Base-by-base conservation (phyloP, 2,113 vertebrate genomes). In the Eudyptes chrysolophus region DNA sequence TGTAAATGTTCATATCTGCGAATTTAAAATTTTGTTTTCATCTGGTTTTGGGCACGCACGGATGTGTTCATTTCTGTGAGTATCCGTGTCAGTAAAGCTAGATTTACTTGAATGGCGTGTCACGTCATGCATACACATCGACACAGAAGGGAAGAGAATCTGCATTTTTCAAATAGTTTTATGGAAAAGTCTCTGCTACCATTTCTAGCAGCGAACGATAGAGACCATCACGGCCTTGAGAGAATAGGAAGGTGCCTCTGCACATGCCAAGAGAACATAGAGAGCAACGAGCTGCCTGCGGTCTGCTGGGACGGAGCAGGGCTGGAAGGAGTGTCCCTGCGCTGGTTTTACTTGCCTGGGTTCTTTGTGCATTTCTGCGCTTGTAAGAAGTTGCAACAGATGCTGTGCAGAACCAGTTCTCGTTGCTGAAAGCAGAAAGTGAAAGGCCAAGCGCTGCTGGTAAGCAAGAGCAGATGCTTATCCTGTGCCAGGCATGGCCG, bases 371-470 rank as follows among this genome's bases (percentile, higher is more conserved):
- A 0, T 70, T 70, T 92, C 75, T 74, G 42, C 9, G 2, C 17
- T 0, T 57, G 10, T 34, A 16, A 52, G 84, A 34, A 79, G 46
- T 89, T 94, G 84, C 84, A 48, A 66, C 80, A 93, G 92, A 68
- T 6, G 27, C 80, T 75, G 75, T 22, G 51, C 82, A 78, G 84
- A 90, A 44, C 87, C 71, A 70, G 75, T 92, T 96, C 46, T 46
- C 2, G 4, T 34, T 68, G 81, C 79, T 87, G 92, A 96, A 85
- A 83, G 93, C 58, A 89, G 87, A 96, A 96, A 96, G 93, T 83
- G 91, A 94, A 96, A 94, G 89, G 79, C 93, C 75, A 2, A 42
- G 82, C 55, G 60, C 89, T 92, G 94, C 97, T 65, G 83, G 94
- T 76, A 19, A 68, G 90, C 36, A 80, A 93, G 96, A 96, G 95